Conservation (phyloP, 35 echinoderm and acorn worm genomes). For the Acanthaster planci region DNA sequence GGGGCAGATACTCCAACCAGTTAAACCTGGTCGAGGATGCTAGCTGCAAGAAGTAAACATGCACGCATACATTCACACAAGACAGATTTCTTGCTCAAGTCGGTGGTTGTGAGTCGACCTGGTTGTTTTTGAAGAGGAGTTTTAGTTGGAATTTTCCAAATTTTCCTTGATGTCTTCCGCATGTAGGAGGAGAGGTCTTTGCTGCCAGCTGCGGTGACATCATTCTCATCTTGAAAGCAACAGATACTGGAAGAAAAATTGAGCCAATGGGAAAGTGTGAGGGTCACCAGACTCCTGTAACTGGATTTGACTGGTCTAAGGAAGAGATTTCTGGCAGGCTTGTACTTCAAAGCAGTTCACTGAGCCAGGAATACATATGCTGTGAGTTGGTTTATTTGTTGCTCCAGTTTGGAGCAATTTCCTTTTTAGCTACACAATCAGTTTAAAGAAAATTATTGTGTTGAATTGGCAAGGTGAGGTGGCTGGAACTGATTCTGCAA, state of each 20-base stretch:
- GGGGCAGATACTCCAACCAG: too few species aligned
- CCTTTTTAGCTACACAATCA: neutral
- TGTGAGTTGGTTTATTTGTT: slow-evolving; percentile 40
- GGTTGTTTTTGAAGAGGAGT: too few species aligned
- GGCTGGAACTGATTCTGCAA: too few species aligned
- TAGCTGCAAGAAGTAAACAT: too few species aligned
- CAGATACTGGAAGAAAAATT: slow-evolving; percentile 46
- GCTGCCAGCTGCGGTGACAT: slow-evolving; percentile 64
- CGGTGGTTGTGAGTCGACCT: too few species aligned
- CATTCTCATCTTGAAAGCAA: slow-evolving; percentile 43
- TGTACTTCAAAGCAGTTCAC: slow-evolving; percentile 39
- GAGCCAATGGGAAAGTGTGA: slow-evolving; percentile 65
- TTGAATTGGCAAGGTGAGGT: too few species aligned
- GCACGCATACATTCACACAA: too few species aligned
- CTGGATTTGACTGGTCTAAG: slow-evolving; percentile 73
- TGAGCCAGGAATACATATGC: slow-evolving; percentile 23
- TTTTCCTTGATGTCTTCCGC: too few species aligned
- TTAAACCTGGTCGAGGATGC: too few species aligned
- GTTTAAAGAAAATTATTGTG: too few species aligned
- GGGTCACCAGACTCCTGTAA: slow-evolving; percentile 63
- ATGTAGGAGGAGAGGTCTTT: slow-evolving; percentile 43
- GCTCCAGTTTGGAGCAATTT: neutral
- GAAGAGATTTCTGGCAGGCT: slow-evolving; percentile 34
- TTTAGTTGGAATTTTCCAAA: too few species aligned
- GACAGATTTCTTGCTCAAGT: too few species aligned